Base-by-base conservation (phyloP, 2,888 invertebrate genomes). In the Criorhina ranunculi region DNA sequence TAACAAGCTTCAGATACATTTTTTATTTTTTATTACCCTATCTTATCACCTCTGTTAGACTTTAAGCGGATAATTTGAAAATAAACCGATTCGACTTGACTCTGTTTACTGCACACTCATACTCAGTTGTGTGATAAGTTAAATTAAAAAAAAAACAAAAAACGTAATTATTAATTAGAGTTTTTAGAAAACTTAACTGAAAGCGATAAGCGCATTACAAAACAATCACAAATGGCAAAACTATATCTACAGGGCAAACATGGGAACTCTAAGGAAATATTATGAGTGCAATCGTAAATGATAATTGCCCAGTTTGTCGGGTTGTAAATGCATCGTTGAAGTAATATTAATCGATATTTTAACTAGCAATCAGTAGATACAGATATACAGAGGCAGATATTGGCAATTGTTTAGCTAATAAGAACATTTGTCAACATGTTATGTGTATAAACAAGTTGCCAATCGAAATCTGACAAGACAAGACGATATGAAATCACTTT, bases 301-400 rank as follows among this genome's bases (percentile, higher is more conserved):
- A 66, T 76, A 70, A 81, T 76, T 64, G 67, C 33, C 15, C 15
- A 9, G 53, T 33, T 67, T 66, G 60, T 69, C 76, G 42, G 42
- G 5, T 35, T 57, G 49, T 42, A 37, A 78, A 40, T 53, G 31
- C 46, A 69, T 64, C 19, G 57, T 76, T 76, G 59, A 70, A 60
- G 73, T 60, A 64, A 60, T 69, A 79, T 73, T 79, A 75, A 83
- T 79, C 83, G 79, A 79, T 64, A 79, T 66, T 72, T 66, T 37
- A 77, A 72, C 69, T 44, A 51, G 19, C 57, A 77, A 57, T 81
- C 76, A 78, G 46, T 62, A 40, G 62, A 78, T 62, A 24, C 46
- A 51, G 51, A 60, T 51, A 49, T 29, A 37, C 12, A 57, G 24
- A 35, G 35, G 57, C 35, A 37, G 64, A 67, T 62, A 76, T 55